Evolutionary conservation across 2,797 vertebrate species (phyloP), one percentile per base, ranked within the genome.

Genomic region (Chromobotia macracanthus): DNA sequence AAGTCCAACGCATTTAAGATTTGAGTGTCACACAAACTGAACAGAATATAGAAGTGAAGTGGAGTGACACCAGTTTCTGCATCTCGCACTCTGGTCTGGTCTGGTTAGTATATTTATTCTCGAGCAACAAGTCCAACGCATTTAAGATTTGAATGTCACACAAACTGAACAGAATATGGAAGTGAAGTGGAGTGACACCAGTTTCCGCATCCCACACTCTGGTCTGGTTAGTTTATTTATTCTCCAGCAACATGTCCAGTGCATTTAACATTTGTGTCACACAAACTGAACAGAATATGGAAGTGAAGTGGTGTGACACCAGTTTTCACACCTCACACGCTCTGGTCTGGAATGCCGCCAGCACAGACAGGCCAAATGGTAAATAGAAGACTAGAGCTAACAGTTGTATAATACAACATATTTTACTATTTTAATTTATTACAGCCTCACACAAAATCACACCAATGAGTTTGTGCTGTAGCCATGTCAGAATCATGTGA

Each of bases 401-500:
- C 53, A 19, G 19, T 23, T 56, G 3, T 21, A 11, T 4, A 60
- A 56, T 9, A 12, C 10, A 15, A 16, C 31, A 2, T 35, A 6
- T 35, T 35, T 35, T 35, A 35, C 31, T 6, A 35, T 35, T 51
- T 51, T 51, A 18, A 60, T 23, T 60, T 60, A 13, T 23, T 23
- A 48, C 38, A 61, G 28, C 5, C 3, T 13, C 55, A 61, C 71
- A 31, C 44, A 51, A 51, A 18, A 78, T 38, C 50, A 50, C 44
- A 53, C 50, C 19, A 18, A 72, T 21, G 60, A 4, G 10, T 71
- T 53, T 63, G 19, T 64, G 63, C 50, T 61, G 44, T 31, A 64
- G 51, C 16, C n/a, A 19, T 21, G 44, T 63, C 19, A 65, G 63
- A 21, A 51, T 75, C 72, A 23, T 81, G 60, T 72, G 63, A 77